These are phyloP conservation scores for Conus betulinus DNA, from an alignment of 1,140 invertebrate species.

Conservation along the genomic window DNA sequence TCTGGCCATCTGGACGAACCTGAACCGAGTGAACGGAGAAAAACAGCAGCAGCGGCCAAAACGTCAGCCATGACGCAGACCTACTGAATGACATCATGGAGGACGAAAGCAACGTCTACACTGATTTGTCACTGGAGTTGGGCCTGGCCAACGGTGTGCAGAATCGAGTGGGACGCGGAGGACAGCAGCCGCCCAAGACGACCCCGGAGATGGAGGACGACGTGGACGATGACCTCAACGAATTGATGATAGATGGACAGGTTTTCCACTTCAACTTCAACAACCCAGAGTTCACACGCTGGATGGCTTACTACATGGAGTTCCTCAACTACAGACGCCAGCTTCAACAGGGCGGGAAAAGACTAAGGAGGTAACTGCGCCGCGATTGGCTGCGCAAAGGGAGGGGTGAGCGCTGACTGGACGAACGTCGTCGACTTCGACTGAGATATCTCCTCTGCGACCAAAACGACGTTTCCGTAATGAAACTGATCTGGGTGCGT, in stretches of 20 bases:
- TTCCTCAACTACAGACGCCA: constrained; percentile 9
- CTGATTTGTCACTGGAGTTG: neutral
- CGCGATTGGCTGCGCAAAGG: neutral
- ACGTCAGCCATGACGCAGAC: neutral
- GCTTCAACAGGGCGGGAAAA: neutral
- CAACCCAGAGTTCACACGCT: neutral
- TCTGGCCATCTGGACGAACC: constrained; percentile 18
- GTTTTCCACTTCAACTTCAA: constrained; percentile 5
- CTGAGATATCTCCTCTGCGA: neutral
- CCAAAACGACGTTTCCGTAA: neutral
- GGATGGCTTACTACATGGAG: constrained; percentile 23
- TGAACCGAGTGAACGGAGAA: neutral
- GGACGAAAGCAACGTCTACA: neutral
- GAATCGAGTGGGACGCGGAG: neutral
- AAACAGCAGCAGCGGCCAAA: neutral
- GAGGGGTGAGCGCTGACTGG: neutral
- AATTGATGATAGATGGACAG: constrained; percentile 22
- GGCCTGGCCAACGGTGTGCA: neutral
- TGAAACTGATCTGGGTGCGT: neutral
- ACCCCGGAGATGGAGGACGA: neutral
- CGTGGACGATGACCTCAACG: neutral
- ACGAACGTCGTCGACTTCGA: neutral
- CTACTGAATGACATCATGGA: neutral
- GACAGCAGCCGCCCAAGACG: neutral
- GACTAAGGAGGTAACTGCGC: neutral